Evolutionary conservation across 2,888 invertebrate species (phyloP).

Genomic region (Laspeyria flexula): DNA sequence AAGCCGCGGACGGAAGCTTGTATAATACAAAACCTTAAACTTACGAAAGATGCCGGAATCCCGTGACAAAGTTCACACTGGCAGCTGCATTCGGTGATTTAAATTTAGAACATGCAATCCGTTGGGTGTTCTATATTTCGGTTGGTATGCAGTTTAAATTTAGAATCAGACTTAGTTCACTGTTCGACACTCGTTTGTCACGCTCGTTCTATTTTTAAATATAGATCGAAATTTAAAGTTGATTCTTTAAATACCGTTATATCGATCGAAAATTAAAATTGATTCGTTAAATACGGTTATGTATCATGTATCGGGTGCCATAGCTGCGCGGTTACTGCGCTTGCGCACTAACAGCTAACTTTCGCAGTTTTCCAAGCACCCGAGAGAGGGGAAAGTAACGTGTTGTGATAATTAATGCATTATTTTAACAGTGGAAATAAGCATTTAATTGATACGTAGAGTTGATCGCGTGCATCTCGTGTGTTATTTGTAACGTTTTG

Average conservation of each 20-base stretch:
- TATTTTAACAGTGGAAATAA: conserved; percentile 66
- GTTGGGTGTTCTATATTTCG: conserved; percentile 82
- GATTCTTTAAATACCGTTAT: conserved; percentile 51
- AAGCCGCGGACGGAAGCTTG: too few species aligned
- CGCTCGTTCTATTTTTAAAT: conserved; percentile 73
- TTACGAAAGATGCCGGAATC: conserved; percentile 66
- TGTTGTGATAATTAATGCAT: conserved; percentile 73
- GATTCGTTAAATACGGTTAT: conserved; percentile 51
- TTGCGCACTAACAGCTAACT: conserved; percentile 62
- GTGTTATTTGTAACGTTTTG: conserved; percentile 32
- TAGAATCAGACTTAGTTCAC: conserved; percentile 82
- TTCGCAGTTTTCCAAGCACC: conserved; percentile 77
- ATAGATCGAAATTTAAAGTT: conserved; percentile 37
- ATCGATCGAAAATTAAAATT: conserved; percentile 37
- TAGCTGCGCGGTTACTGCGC: conserved; percentile 61
- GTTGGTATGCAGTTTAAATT: conserved; percentile 80
- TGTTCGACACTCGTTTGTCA: conserved; percentile 81
- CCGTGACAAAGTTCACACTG: conserved; percentile 78
- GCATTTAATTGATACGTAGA: conserved; percentile 62
- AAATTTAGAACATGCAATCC: conserved; percentile 80
- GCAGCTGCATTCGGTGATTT: conserved; percentile 77
- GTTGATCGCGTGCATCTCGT: conserved; percentile 37
- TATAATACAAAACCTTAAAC: conserved; percentile 45
- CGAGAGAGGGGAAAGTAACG: conserved; percentile 79
- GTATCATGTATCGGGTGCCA: conserved; percentile 52